These are phyloP conservation scores for Uropsilus gracilis DNA, from an alignment of 2,113 vertebrate genomes.

Conservation along the genomic window DNA sequence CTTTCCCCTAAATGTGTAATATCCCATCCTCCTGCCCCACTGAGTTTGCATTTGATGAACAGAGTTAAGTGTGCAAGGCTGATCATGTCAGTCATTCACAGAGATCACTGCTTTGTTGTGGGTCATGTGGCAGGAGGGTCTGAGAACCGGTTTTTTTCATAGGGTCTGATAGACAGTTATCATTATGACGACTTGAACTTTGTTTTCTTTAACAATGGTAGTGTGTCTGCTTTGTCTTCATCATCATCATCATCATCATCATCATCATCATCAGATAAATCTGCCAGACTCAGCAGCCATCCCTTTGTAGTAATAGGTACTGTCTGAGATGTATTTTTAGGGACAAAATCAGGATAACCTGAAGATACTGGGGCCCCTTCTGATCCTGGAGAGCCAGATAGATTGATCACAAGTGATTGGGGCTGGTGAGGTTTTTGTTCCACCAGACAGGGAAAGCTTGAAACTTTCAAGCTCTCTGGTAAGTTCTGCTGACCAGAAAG, in stretches of 20 bases:
- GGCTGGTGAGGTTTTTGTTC: slow-evolving; percentile 96
- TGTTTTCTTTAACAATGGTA: slow-evolving; percentile 96
- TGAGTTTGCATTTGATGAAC: slow-evolving; percentile 98
- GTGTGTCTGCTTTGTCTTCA: slow-evolving; percentile 94
- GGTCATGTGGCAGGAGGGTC: slow-evolving; percentile 76
- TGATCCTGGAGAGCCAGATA: slow-evolving; percentile 91
- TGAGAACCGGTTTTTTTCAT: slow-evolving; percentile 84
- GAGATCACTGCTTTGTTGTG: slow-evolving; percentile 85
- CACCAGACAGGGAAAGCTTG: slow-evolving; percentile 97
- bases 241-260: slow-evolving; percentile 96
- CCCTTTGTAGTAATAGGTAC: slow-evolving; percentile 97
- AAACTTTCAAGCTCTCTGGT: no score
- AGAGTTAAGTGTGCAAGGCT: slow-evolving; percentile 87
- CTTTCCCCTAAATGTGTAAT: slow-evolving; percentile 83
- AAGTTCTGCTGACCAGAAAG: slow-evolving; percentile 96
- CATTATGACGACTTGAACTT: slow-evolving; percentile 95
- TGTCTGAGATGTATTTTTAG: slow-evolving; percentile 93
- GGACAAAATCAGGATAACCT: slow-evolving; percentile 94
- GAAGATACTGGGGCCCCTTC: slow-evolving; percentile 92
- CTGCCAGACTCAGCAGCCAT: slow-evolving; percentile 96
- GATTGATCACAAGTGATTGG: slow-evolving; percentile 91
- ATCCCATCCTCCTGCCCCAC: slow-evolving; percentile 88
- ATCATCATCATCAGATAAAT: slow-evolving; percentile 99
- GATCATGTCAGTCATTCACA: slow-evolving; percentile 87
- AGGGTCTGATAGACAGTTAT: slow-evolving; percentile 81